Evolutionary conservation across 2,113 vertebrate genomes (phyloP).

Genomic region (Gambusia affinis): DNA sequence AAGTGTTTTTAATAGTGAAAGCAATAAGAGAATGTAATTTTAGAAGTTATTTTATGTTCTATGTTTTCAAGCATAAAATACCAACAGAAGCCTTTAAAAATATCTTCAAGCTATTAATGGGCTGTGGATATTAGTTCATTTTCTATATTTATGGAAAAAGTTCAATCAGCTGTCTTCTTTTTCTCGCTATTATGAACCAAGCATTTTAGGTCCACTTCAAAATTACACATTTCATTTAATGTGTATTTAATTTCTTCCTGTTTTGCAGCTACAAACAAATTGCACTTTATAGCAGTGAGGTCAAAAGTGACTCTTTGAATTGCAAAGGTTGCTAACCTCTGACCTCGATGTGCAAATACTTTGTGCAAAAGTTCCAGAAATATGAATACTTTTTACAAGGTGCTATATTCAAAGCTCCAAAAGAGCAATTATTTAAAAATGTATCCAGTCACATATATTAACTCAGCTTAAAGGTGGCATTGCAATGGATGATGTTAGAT

Average conservation of each 20-base stretch:
- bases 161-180: too few species aligned
- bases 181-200: too few species aligned
- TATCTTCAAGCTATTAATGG: not conserved
- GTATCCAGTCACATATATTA: not conserved
- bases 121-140: too few species aligned
- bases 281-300: too few species aligned
- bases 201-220: too few species aligned
- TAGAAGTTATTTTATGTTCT: not conserved
- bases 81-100: not conserved
- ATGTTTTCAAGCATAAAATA: not conserved
- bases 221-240: too few species aligned
- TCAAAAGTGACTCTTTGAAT: not conserved
- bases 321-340: not conserved
- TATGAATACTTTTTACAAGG: too few species aligned
- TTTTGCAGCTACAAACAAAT: too few species aligned
- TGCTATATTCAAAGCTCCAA: too few species aligned
- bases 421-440: not conserved
- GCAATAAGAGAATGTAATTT: not conserved
- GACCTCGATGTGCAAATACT: too few species aligned
- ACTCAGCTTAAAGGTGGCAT: not conserved
- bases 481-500: not conserved
- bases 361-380: not conserved
- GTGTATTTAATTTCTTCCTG: too few species aligned
- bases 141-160: too few species aligned
- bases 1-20: not conserved